These are phyloP conservation scores for Agrilus biguttatus DNA, from an alignment of 2,888 invertebrate species.

Conservation along the genomic window DNA sequence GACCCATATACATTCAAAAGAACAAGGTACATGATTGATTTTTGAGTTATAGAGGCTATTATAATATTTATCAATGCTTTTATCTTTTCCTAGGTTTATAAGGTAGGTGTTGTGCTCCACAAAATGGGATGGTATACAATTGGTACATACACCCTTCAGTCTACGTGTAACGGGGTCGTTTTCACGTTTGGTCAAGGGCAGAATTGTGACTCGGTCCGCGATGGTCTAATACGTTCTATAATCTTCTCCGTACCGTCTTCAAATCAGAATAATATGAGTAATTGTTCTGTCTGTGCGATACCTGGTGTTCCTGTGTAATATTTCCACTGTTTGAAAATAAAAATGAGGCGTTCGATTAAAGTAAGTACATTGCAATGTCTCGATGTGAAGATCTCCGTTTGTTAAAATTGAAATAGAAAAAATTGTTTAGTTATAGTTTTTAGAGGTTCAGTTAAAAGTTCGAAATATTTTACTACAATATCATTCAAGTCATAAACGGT, in stretches of 20 bases:
- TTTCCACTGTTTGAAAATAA: too few relatives aligned
- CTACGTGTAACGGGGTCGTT: constrained; percentile 53
- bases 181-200: constrained; percentile 65
- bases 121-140: constrained; percentile 71
- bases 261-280: constrained; percentile 8
- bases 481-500: too few relatives aligned
- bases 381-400: too few relatives aligned
- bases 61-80: constrained; percentile 1
- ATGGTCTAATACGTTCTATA: constrained; percentile 65
- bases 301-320: too few relatives aligned
- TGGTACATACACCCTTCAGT: constrained; percentile 54
- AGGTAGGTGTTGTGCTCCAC: constrained; percentile 70
- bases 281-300: too few relatives aligned
- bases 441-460: too few relatives aligned
- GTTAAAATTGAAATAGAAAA: too few relatives aligned
- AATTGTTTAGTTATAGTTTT: too few relatives aligned
- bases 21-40: constrained; percentile 39
- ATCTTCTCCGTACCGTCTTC: constrained; percentile 41
- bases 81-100: constrained; percentile 60
- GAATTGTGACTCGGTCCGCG: constrained; percentile 54
- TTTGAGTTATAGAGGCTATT: too few relatives aligned
- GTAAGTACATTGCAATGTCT: too few relatives aligned
- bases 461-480: too few relatives aligned
- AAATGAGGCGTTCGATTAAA: too few relatives aligned
- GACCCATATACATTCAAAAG: constrained; percentile 62